These are phyloP conservation scores for Channa maculata DNA, from an alignment of 2,113 vertebrate genomes.

Conservation along the genomic window DNA sequence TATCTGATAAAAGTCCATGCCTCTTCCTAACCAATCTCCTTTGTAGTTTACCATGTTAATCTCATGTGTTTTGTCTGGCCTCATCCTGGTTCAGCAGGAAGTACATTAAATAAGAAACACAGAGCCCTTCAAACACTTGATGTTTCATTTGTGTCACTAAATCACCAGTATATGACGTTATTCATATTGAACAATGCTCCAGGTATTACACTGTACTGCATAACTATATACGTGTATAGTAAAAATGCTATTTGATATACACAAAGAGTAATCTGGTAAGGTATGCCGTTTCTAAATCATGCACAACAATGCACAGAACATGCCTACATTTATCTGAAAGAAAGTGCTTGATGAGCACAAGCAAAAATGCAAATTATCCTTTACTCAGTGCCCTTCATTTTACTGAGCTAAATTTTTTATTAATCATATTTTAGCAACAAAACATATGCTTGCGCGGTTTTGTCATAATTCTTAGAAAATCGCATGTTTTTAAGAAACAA, in stretches of 20 bases:
- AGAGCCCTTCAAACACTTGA: background rate
- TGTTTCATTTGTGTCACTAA: constrained; percentile 11
- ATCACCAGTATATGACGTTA: background rate
- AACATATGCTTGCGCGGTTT: background rate
- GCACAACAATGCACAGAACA: background rate
- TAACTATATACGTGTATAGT: background rate
- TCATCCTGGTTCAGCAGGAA: constrained; percentile 19
- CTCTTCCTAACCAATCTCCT: background rate
- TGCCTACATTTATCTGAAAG: constrained; percentile 2
- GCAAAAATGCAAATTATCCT: background rate
- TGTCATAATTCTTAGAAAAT: background rate
- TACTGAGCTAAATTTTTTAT: background rate
- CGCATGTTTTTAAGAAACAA: background rate
- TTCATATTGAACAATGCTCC: background rate
- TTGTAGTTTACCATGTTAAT: constrained; percentile 10
- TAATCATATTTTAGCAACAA: background rate
- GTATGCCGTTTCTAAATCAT: background rate
- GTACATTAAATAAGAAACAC: background rate
- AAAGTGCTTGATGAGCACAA: background rate
- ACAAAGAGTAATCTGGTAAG: too few species aligned
- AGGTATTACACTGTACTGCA: background rate
- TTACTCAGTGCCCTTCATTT: background rate
- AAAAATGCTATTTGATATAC: too few species aligned
- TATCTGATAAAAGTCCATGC: background rate
- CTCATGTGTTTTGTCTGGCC: background rate